phyloP scores from a whole-genome alignment of 2,113 vertebrate species.

The Perccottus glenii region DNA sequence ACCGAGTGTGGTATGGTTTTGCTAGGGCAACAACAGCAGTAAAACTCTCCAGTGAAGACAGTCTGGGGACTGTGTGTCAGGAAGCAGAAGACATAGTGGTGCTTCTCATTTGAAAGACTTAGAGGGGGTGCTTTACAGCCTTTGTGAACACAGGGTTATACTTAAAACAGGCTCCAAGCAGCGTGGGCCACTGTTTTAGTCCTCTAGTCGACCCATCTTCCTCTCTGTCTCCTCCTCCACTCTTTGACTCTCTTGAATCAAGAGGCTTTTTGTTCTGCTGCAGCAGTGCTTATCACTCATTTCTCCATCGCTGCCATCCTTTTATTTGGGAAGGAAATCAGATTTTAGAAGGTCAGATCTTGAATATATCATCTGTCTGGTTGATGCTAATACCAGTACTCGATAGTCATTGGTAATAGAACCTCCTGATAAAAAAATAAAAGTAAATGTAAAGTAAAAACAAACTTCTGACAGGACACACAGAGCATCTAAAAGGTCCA shows the following conservation, averaged over 20 bases:
- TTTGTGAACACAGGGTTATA: conserved; percentile 38
- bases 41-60: conserved; percentile 30
- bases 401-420: too few species aligned
- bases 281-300: conserved; percentile 65
- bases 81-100: conserved; percentile 21
- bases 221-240: conserved; percentile 20
- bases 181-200: conserved; percentile 43
- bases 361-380: conserved; percentile 16
- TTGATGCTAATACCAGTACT: too few species aligned
- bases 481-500: too few species aligned
- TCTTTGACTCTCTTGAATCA: conserved; percentile 56
- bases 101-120: conserved; percentile 20
- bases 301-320: conserved; percentile 57
- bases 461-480: too few species aligned
- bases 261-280: conserved; percentile 72
- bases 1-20: conserved; percentile 29
- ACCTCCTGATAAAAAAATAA: too few species aligned
- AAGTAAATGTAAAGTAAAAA: too few species aligned
- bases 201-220: conserved; percentile 39
- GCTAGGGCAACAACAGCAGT: conserved; percentile 46
- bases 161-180: conserved; percentile 33
- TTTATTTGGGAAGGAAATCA: conserved; percentile 44
- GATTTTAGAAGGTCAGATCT: conserved; percentile 46
- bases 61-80: conserved; percentile 18
- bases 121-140: conserved; percentile 33